phyloP scores from a whole-genome alignment of 2,797 vertebrate species.

The Cyclopterus lumpus region DNA sequence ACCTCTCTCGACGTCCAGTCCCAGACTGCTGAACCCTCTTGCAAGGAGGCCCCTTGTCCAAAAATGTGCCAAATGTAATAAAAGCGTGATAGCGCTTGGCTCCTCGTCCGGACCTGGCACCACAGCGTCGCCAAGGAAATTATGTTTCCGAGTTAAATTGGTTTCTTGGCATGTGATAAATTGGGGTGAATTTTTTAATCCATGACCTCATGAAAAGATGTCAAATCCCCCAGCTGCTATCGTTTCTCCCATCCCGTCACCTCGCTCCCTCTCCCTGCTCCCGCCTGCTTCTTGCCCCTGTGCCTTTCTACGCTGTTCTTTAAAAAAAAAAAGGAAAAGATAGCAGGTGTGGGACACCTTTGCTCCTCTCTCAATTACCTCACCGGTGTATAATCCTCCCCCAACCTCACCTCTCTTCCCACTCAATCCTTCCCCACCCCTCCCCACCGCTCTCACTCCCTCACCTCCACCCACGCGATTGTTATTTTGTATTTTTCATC shows the following conservation, averaged over 20 bases:
- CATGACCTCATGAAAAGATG: conserved; percentile 68
- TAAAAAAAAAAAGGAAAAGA: conserved; percentile 50
- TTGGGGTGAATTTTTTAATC: conserved; percentile 69
- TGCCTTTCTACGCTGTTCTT: conserved; percentile 44
- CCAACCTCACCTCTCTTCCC: conserved; percentile 59
- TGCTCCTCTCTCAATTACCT: conserved; percentile 72
- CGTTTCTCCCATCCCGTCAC: conserved; percentile 34
- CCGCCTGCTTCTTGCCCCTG: conserved; percentile 32
- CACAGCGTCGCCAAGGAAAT: conserved; percentile 56
- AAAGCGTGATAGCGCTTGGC: conserved; percentile 65
- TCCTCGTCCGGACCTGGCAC: conserved; percentile 59
- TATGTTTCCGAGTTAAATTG: conserved; percentile 70
- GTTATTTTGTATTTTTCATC: conserved; percentile 49
- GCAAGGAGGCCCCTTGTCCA: conserved; percentile 51
- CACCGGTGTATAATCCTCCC: conserved; percentile 68
- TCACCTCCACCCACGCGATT: conserved; percentile 59
- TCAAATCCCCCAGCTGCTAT: conserved; percentile 56
- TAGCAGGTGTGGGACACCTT: conserved; percentile 71
- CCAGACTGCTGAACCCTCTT: conserved; percentile 58
- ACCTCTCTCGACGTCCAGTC: conserved; percentile 41
- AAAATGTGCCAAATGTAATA: conserved; percentile 70
- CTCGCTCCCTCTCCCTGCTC: conserved; percentile 12
- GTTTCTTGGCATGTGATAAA: conserved; percentile 73
- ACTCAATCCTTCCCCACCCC: conserved; percentile 49
- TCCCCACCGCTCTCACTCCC: conserved; percentile 41